Conservation (phyloP, 2,113 vertebrate species). For the Oncorhynchus tshawytscha region DNA sequence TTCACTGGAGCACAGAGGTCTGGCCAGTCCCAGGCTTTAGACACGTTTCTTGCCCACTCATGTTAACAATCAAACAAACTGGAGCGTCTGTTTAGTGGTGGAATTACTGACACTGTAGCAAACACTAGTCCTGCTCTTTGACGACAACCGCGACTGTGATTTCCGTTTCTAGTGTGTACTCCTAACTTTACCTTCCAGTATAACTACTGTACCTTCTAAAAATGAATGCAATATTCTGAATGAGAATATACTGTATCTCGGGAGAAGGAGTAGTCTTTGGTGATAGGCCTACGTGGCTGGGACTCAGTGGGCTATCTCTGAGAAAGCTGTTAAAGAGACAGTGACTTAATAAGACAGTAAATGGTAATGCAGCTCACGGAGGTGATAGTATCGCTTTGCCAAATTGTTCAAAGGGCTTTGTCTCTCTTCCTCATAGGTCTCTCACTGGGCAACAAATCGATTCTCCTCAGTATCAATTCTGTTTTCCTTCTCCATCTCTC, state of each 20-base stretch:
- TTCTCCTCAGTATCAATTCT: neutral
- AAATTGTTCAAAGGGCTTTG: neutral
- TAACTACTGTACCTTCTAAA: neutral
- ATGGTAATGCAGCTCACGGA: too few species aligned
- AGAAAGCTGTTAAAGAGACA: neutral
- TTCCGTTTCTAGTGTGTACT: neutral
- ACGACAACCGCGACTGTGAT: neutral
- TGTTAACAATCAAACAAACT: neutral
- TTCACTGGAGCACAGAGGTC: neutral
- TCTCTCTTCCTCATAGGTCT: neutral
- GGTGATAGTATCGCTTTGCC: too few species aligned
- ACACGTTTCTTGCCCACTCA: neutral
- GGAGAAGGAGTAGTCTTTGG: too few species aligned
- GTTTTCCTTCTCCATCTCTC: neutral
- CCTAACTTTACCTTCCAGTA: neutral
- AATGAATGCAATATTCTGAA: neutral
- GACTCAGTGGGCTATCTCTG: neutral
- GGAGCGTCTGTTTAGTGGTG: neutral
- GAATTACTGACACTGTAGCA: neutral
- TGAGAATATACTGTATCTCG: neutral
- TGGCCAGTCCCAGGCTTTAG: neutral
- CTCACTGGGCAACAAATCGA: neutral
- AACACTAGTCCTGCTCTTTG: neutral
- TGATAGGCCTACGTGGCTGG: too few species aligned
- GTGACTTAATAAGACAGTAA: too few species aligned